A percentile compares a stretch with the other conserved stretches of the same genome.
These are phyloP conservation scores for Drosophila kikkawai DNA, from an alignment of 1,140 invertebrate genomes.

Conservation along the genomic window DNA sequence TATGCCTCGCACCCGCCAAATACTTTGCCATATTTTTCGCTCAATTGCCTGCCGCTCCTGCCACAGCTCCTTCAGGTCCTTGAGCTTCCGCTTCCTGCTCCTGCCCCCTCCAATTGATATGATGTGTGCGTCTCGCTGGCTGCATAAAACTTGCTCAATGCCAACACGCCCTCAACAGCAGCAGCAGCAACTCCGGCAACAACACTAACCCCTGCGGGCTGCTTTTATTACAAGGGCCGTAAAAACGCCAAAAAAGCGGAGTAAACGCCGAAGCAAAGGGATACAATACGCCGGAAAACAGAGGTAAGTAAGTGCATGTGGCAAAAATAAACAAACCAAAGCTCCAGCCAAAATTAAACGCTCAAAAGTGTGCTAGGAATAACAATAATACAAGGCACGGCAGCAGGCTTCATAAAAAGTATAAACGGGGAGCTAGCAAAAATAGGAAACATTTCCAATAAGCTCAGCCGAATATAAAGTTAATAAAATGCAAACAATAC, in stretches of 20 bases:
- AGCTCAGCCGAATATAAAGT: not conserved
- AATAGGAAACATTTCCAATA: conserved; percentile 15
- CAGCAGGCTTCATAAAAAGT: not conserved
- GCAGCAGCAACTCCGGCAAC: conserved; percentile 29
- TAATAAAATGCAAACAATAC: conserved; percentile 6
- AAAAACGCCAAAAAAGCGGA: conserved; percentile 63
- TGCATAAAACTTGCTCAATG: conserved; percentile 81
- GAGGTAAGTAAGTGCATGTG: conserved; percentile 72
- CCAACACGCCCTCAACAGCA: conserved; percentile 70
- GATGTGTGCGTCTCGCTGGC: conserved; percentile 74
- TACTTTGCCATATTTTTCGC: conserved; percentile 78
- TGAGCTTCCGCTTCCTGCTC: conserved; percentile 1
- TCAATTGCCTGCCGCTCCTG: conserved; percentile 66
- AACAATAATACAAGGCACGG: not conserved
- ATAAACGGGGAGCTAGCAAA: not conserved
- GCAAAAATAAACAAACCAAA: conserved; percentile 30
- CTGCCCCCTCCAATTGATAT: conserved; percentile 27
- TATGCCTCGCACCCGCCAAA: conserved; percentile 68
- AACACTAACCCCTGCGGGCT: conserved; percentile 63
- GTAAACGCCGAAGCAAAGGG: conserved; percentile 56
- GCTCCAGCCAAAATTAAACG: not conserved
- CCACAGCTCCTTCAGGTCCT: conserved; percentile 29
- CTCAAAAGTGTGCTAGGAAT: conserved; percentile 21
- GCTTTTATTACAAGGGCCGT: conserved; percentile 79
- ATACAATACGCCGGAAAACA: conserved; percentile 46